Base-by-base conservation (phyloP, 2,113 vertebrate genomes). In the Oryzias melastigma region DNA sequence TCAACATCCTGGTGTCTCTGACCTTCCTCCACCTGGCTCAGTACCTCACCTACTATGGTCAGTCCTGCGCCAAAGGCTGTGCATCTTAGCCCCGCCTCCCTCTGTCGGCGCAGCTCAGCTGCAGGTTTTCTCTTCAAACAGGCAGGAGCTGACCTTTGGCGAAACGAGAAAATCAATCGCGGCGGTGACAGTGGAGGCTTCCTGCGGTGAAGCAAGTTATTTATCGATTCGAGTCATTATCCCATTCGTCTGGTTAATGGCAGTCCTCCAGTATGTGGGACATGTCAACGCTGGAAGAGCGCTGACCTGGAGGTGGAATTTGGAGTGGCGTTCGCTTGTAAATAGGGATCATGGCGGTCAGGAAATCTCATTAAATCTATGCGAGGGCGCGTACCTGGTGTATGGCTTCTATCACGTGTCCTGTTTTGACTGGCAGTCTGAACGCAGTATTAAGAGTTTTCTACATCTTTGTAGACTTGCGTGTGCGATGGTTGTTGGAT, bases 41-140 rank as follows among this genome's bases (percentile, higher is more conserved):
- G 58, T 95, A 94, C 69, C 93, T 99, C 78, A 98, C 95, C 3
- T 99, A 99, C 82, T 98, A 96, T 3, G 97, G 97, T 99, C 88
- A 90, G 81, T 67, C 5, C 25, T 27, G 25, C 6, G 3, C 25
- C 5, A 27, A 5, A 27, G 25, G 4, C 25, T 27, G 7, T 4
- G 29, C 7, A 1, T 35, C 7, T 35, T 10, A 35, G 29, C 7
- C 29, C 29, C 27, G 49, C 51, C 7, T 66, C 58, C 22, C 27
- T 55, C 50, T 71, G 55, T 71, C 56, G 25, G 16, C 46, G 48
- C 35, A 12, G 16, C 61, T 50, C 55, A 81, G 53, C 83, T 71
- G 75, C 71, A 71, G 80, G 75, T 57, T 35, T 66, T 70, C 78
- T 77, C 52, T 74, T 77, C 56, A 25, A 42, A 58, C 62, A 75